Percentiles rank a stretch among this genome's conserved stretches.
phyloP scores from a whole-genome alignment of 2,113 vertebrate species.

The Rhea americana region DNA sequence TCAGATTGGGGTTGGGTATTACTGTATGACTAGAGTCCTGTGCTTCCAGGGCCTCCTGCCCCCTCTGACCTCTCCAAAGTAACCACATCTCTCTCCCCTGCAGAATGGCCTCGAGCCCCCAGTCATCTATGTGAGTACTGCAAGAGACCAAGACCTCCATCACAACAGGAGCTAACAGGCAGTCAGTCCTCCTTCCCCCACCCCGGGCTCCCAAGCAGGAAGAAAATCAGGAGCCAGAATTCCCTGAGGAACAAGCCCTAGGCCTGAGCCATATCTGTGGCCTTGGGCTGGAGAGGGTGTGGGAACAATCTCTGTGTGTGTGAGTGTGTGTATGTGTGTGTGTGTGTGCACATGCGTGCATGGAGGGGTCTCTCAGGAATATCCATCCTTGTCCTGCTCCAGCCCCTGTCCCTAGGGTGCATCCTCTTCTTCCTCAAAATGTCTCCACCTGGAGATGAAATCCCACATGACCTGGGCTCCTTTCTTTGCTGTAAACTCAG shows the following conservation, averaged over 20 bases:
- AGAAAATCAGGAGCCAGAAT: neutral
- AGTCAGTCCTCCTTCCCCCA: neutral
- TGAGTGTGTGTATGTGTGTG: too few species aligned
- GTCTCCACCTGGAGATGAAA: too few species aligned
- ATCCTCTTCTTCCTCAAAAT: neutral
- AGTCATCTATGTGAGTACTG: neutral
- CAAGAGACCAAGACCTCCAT: neutral
- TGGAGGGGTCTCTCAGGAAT: neutral
- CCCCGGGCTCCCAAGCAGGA: neutral
- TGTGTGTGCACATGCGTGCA: too few species aligned
- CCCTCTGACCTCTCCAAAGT: neutral
- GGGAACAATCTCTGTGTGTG: neutral
- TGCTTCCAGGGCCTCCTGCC: neutral
- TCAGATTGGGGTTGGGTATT: neutral
- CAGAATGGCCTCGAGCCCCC: neutral
- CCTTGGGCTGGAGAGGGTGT: neutral
- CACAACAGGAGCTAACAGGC: neutral
- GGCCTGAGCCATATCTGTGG: neutral
- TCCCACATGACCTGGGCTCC: neutral
- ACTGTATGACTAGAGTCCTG: neutral
- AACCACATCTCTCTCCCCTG: neutral
- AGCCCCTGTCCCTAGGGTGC: neutral
- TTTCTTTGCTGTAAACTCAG: neutral
- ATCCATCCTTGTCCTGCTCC: neutral
- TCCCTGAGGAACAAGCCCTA: neutral